Base-by-base conservation (phyloP, 2,113 vertebrate genomes). In the Diphyllodes magnificus region DNA sequence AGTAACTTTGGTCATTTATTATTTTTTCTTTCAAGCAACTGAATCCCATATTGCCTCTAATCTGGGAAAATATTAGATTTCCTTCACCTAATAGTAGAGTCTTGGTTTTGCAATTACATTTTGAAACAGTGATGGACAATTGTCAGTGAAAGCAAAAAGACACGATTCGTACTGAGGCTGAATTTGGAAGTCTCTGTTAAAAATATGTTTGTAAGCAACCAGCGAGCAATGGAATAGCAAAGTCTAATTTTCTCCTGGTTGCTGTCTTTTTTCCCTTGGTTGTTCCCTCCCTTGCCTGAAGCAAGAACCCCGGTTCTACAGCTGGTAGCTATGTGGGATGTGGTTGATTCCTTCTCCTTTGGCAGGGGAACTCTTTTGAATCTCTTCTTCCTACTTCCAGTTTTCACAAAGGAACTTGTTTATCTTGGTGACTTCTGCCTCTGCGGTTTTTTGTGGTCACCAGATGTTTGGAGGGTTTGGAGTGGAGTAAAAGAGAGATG, bases 1-100 rank as follows among this genome's bases (percentile, higher is more conserved):
- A 45, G 64, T 69, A 83, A 88, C 79, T 86, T 86, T 1, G 37
- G 60, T 76, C 21, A 68, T 83, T 94, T 86, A 37, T 61, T 73
- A 59, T 82, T 92, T 82, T 83, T 84, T 78, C 79, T 91, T 88
- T 80, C 63, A 76, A 92, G 79, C 30, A 77, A 22, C 65, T 66
- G 61, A 94, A 96, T 90, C 51, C 57, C 66, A 70, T 73, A 50
- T 80, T 93, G 84, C 84, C 75, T 92, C 72, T 90, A 82, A 94
- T 80, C 68, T 88, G 82, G 49, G 40, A 92, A 94, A 73, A 86
- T 83, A 94, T 64, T 96, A 92, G 51, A 93, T 94, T 93, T 96
- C 33, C 70, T 68, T 81, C 51, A 79, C 69, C 53, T 90, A 82
- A 85, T 90, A 7, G 0, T 66, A 40, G 37, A 69, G 60, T 47